phyloP scores from a whole-genome alignment of 2,113 vertebrate species.

The Setophaga petechia region DNA sequence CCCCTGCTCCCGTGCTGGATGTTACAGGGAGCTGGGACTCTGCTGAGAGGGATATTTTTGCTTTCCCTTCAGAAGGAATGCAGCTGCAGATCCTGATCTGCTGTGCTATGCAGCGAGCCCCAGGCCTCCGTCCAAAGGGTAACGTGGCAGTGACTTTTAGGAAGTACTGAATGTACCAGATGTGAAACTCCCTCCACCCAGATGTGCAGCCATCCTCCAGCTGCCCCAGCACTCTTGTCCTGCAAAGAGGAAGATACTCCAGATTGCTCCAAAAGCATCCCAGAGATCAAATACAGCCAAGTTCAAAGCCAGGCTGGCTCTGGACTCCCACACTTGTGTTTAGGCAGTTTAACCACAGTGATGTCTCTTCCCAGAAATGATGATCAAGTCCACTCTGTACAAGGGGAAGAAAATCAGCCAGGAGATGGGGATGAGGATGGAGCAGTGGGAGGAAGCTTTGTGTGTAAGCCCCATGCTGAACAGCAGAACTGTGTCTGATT shows the following conservation, averaged over 20 bases:
- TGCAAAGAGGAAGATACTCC: background rate
- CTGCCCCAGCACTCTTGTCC: background rate
- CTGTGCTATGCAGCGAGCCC: background rate
- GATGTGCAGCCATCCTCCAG: background rate
- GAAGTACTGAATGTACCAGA: constrained; percentile 62
- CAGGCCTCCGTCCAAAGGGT: constrained; percentile 15
- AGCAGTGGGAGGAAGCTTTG: accelerated
- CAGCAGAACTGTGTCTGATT: accelerated
- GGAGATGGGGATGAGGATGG: background rate
- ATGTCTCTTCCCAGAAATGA: background rate
- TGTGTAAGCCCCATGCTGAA: background rate
- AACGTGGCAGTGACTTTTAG: constrained; percentile 51
- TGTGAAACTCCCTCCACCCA: background rate
- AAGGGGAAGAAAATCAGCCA: background rate
- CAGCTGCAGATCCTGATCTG: background rate
- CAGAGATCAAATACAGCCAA: background rate
- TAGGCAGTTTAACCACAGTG: background rate
- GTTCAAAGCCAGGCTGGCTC: background rate
- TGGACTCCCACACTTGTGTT: background rate
- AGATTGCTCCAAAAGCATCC: background rate
- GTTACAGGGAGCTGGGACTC: background rate
- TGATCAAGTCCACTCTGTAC: accelerated
- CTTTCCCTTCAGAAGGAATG: background rate
- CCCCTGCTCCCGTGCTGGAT: background rate
- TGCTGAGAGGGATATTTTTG: background rate